A percentile compares a stretch with the other conserved stretches of the same genome.
These are phyloP conservation scores for Psococerastis gibbosa DNA, from an alignment of 2,888 invertebrate species.

Conservation along the genomic window DNA sequence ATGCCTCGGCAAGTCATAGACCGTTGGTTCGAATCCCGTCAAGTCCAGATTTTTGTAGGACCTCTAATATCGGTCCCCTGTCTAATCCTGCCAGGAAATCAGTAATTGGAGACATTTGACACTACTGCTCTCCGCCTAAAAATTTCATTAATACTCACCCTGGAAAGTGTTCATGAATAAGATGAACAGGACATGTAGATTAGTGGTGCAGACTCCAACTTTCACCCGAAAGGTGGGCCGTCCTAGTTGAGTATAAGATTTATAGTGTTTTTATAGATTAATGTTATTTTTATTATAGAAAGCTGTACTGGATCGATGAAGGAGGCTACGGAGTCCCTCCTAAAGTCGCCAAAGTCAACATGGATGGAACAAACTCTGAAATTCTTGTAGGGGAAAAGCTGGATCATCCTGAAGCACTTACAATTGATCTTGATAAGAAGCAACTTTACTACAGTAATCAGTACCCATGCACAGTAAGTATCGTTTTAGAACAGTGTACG, in stretches of 20 bases:
- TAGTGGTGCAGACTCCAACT: no score
- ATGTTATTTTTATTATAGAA: slow-evolving; percentile 32
- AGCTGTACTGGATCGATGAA: slow-evolving; percentile 91
- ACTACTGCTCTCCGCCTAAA: not conserved
- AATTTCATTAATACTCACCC: no score
- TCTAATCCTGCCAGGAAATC: no score
- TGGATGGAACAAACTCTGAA: slow-evolving; percentile 73
- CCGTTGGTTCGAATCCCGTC: no score
- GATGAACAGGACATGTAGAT: no score
- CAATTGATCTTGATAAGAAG: slow-evolving; percentile 64
- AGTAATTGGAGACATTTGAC: not conserved
- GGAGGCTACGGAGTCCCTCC: slow-evolving; percentile 77
- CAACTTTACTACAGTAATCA: slow-evolving; percentile 76
- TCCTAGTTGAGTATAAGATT: slow-evolving; percentile 2
- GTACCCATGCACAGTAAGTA: slow-evolving; percentile 44
- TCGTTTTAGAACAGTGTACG: not conserved
- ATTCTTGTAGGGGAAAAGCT: slow-evolving; percentile 46
- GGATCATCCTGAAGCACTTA: slow-evolving; percentile 62
- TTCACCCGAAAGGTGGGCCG: no score
- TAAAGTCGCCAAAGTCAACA: slow-evolving; percentile 77
- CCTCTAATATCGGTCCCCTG: no score
- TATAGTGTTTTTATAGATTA: no score
- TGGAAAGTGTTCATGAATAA: not conserved
- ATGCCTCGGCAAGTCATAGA: no score
- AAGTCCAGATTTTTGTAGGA: no score